A percentile compares a stretch with the other conserved stretches of the same genome.
Evolutionary conservation across 2,797 vertebrate species (phyloP).

Genomic region (Helarctos malayanus): DNA sequence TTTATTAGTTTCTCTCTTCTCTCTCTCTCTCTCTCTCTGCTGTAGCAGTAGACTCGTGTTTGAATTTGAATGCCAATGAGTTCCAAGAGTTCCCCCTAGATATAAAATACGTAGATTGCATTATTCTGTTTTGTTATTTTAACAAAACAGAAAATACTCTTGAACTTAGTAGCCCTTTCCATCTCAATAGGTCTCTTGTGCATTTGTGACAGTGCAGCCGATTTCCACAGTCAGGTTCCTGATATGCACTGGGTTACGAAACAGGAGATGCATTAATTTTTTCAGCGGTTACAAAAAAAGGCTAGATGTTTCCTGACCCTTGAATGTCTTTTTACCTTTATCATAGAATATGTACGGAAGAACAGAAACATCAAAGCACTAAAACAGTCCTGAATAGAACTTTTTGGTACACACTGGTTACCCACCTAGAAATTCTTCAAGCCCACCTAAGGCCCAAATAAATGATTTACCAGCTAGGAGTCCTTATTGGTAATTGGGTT

Average conservation of each 20-base stretch:
- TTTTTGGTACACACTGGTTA: conserved; percentile 70
- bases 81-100: conserved; percentile 63
- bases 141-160: conserved; percentile 77
- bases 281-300: conserved; percentile 27
- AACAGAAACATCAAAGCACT: conserved; percentile 58
- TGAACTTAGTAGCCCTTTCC: conserved; percentile 65
- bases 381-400: conserved; percentile 64
- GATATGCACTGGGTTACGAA: not conserved
- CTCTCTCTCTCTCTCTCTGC: not conserved
- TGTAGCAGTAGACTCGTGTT: conserved; percentile 45
- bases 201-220: conserved; percentile 71
- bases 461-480: conserved; percentile 38
- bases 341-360: not conserved
- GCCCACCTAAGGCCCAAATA: not conserved
- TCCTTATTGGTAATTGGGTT: conserved; percentile 20
- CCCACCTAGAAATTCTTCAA: not conserved
- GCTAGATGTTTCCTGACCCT: not conserved
- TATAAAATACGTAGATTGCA: conserved; percentile 65
- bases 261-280: not conserved
- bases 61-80: conserved; percentile 49
- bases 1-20: conserved; percentile 55
- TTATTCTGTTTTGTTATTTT: conserved; percentile 74
- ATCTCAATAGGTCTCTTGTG: conserved; percentile 66
- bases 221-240: not conserved
- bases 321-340: conserved; percentile 34